Evolutionary conservation across 2,113 vertebrate species (phyloP), one percentile per base, ranked within the genome.

Genomic region (Sardina pilchardus): DNA sequence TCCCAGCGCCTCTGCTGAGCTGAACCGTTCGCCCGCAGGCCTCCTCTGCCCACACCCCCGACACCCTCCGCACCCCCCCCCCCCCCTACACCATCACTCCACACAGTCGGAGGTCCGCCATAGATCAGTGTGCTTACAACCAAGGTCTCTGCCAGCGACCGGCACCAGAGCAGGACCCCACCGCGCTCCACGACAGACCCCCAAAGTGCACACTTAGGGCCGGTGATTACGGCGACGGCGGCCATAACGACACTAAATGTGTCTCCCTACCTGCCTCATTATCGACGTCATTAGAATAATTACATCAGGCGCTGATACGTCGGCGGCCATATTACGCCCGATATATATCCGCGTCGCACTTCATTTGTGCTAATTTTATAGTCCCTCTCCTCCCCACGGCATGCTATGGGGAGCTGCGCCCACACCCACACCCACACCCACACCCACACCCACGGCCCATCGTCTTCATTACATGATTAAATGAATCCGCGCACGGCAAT

Each of bases 381-480:
- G 84, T 50, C 9, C 44, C 34, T n/a, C 67, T 36, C 34, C 71
- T 36, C 71, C 71, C 26, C 71, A 36, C 30, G n/a, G 34, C 30
- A 78, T 36, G 34, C 71, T 24, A 71, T n/a, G n/a, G 0, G 14
- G 14, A 36, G 30, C 12, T 78, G 71, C 71, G 10, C 10, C 26
- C 10, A 34, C 71, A 36, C 43, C 82, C 80, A 34, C 24, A n/a
- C 10, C 26, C 10, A 34, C 71, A 36, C 10, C 26, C 10, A 34
- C 71, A 36, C 10, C 26, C 10, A 34, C 71, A 36, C 43, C 82
- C 80, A 34, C 24, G 24, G 30, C 59, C 47, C 43, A 81, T 85
- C 53, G 86, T 85, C 81, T 34, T 75, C 81, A 86, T 83, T 75
- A 85, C 81, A 88, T 39, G 63, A 87, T 88, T 90, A 83, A 86